Evolutionary conservation across 2,888 invertebrate genomes (phyloP).

Genomic region (Eurytoma adleriae): DNA sequence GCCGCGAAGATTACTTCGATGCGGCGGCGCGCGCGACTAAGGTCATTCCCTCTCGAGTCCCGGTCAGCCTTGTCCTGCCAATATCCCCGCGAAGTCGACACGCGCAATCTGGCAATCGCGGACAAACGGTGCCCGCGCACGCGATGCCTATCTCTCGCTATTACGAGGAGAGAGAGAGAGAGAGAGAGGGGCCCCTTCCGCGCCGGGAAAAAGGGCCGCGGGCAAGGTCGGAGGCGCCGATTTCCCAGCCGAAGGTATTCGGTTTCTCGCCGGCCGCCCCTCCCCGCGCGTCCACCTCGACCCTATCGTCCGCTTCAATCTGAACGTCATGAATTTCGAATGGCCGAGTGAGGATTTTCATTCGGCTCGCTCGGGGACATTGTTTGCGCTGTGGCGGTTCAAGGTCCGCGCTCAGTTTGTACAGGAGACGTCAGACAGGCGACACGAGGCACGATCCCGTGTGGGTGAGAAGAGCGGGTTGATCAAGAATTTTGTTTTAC

Average conservation of each 20-base stretch:
- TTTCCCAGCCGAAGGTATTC: constrained; percentile 49
- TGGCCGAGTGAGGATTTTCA: constrained; percentile 43
- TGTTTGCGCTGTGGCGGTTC: constrained; percentile 45
- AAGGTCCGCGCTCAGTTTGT: constrained; percentile 14
- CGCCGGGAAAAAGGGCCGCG: constrained; percentile 13
- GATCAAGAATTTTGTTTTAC: constrained; percentile 5
- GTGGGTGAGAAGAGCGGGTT: background rate
- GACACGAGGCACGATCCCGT: background rate
- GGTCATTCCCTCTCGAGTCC: too few species aligned
- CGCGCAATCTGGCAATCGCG: constrained; percentile 11
- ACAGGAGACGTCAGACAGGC: background rate
- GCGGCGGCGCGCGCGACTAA: too few species aligned
- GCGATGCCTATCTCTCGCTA: constrained; percentile 45
- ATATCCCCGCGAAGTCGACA: background rate
- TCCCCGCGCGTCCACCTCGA: background rate
- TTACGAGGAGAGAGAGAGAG: too few species aligned
- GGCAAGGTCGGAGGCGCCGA: constrained; percentile 10
- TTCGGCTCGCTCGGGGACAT: constrained; percentile 39
- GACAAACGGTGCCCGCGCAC: background rate
- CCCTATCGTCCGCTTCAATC: constrained; percentile 49
- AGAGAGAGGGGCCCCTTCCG: constrained; percentile 11
- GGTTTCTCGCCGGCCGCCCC: constrained; percentile 41
- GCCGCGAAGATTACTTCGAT: too few species aligned
- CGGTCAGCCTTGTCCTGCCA: too few species aligned
- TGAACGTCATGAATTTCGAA: constrained; percentile 57